Base-by-base conservation (phyloP, 2,888 invertebrate species). In the Eupsilia transversa region DNA sequence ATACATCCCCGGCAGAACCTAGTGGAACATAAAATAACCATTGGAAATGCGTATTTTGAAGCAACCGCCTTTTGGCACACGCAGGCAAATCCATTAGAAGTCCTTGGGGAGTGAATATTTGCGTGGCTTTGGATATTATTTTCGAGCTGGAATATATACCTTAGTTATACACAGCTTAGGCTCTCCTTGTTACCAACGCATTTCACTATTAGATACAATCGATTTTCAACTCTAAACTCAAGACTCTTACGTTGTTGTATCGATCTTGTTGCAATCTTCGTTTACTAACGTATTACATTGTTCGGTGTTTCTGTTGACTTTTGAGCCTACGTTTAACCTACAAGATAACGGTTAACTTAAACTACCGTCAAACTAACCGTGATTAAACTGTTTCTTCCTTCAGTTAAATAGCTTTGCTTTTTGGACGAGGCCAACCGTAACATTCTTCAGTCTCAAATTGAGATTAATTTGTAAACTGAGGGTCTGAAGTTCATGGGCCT, bases 401-500 rank as follows among this genome's bases (percentile, higher is more conserved):
- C 54, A 77, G 46, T 70, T 23, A 71, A 78, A 71, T n/a, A 38
- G 38, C 27, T 38, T 77, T 68, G 72, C 49, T 69, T 65, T 71
- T 72, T 65, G 74, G 72, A 56, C 61, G 63, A 66, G 63, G 41
- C 54, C 69, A 72, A 52, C 60, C 72, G 61, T 57, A 49, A 56
- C 57, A 67, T 79, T 79, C 71, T 74, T 70, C 52, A 72, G 60
- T 46, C 60, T 35, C 46, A 82, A 85, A 70, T 84, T 86, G 75
- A 75, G 86, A 85, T 84, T 72, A 82, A 86, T 85, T 85, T 72
- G 63, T 79, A 72, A 57, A 72, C 77, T 72, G 59, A 74, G 68
- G 64, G 46, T 67, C 72, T 63, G 17, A 67, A 75, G 72, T 86
- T 79, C 74, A 85, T 85, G 83, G 30, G 56, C 70, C 70, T 70